Conservation (phyloP, 2,797 vertebrate genomes). For the Ptychobarbus kaznakovi region DNA sequence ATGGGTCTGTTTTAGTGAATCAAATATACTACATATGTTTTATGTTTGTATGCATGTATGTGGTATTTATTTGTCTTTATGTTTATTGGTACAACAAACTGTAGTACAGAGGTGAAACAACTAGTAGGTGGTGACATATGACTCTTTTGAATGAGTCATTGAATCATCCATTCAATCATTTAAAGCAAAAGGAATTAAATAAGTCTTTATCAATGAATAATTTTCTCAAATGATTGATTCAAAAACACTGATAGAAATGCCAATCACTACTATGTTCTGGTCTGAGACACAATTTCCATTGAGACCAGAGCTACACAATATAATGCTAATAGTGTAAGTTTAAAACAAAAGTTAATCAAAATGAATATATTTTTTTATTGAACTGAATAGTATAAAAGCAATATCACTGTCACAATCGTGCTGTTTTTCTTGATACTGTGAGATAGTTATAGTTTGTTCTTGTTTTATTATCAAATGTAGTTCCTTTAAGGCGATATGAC, state of each 20-base stretch:
- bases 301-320: neutral
- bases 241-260: neutral
- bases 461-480: neutral
- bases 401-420: neutral
- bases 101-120: neutral
- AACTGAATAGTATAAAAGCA: neutral
- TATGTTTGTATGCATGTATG: neutral
- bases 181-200: neutral
- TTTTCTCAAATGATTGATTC: neutral
- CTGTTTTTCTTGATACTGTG: neutral
- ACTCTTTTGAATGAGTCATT: neutral
- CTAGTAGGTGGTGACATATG: neutral
- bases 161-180: neutral
- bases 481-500: constrained; percentile 12
- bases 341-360: neutral
- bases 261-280: neutral
- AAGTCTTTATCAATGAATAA: neutral
- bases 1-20: neutral
- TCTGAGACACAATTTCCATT: neutral
- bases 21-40: neutral
- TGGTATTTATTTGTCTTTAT: neutral
- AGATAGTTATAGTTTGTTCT: neutral
- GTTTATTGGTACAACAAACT: neutral
- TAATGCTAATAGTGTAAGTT: neutral
- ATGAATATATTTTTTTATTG: no score